These are phyloP conservation scores for Lepus americanus DNA, from an alignment of 2,113 vertebrate genomes.

Conservation along the genomic window DNA sequence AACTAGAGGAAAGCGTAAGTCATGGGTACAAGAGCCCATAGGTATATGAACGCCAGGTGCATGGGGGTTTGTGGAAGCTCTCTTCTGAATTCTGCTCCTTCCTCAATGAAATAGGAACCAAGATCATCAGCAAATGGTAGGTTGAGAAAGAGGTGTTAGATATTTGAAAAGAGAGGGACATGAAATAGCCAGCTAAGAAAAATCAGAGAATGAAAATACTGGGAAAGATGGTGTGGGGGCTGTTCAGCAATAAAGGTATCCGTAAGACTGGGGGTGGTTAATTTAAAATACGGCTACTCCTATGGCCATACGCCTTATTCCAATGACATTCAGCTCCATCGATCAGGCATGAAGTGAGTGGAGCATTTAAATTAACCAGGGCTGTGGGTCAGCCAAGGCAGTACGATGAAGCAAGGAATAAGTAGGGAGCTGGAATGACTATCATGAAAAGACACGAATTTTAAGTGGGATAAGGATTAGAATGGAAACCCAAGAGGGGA, in stretches of 20 bases:
- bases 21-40: background rate
- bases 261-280: background rate
- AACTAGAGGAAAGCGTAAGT: background rate
- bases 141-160: background rate
- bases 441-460: background rate
- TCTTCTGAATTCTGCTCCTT: background rate
- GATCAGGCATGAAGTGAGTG: background rate
- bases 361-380: background rate
- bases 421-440: background rate
- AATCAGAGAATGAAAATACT: background rate
- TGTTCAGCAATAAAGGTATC: background rate
- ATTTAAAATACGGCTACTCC: background rate
- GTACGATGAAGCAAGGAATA: background rate
- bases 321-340: background rate
- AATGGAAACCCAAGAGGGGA: background rate
- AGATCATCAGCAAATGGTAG: background rate
- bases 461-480: background rate
- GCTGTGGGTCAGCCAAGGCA: background rate
- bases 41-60: background rate
- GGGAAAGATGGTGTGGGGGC: background rate
- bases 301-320: background rate
- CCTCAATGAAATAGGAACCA: background rate
- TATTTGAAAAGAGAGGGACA: background rate
- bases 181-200: background rate
- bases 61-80: background rate